A percentile compares a stretch with the other conserved stretches of the same genome.
Evolutionary conservation across 2,888 invertebrate genomes (phyloP).

Genomic region (Cordylochernes scorpioides): DNA sequence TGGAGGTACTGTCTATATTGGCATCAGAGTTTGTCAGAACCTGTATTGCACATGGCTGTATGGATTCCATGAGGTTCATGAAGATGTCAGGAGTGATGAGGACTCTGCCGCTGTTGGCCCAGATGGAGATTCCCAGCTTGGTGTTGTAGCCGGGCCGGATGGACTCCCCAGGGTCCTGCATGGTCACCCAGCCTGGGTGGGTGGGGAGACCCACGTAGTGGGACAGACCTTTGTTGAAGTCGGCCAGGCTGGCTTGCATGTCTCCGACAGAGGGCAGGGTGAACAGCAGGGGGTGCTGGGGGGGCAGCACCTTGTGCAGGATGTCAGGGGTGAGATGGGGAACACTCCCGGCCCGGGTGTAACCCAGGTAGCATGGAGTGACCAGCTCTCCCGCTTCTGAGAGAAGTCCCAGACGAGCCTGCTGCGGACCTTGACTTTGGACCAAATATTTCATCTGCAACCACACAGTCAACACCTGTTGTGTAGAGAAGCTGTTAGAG

Average conservation of each 20-base stretch:
- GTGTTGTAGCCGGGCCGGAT: constrained; percentile 44
- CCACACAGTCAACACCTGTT: too few species aligned
- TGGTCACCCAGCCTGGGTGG: constrained; percentile 29
- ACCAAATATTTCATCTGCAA: constrained; percentile 50
- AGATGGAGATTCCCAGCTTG: constrained; percentile 40
- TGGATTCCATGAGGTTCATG: constrained; percentile 45
- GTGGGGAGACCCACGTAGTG: constrained; percentile 37
- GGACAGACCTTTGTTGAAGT: constrained; percentile 35
- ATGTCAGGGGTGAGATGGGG: constrained; percentile 37
- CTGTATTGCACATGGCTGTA: constrained; percentile 53
- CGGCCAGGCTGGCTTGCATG: constrained; percentile 35
- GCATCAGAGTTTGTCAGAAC: constrained; percentile 51
- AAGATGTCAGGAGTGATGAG: constrained; percentile 36
- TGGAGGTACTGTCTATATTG: constrained; percentile 34
- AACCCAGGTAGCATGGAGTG: constrained; percentile 45
- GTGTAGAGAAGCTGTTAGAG: too few species aligned
- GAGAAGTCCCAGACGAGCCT: constrained; percentile 27
- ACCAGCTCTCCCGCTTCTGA: constrained; percentile 30
- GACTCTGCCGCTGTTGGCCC: constrained; percentile 47
- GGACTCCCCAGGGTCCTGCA: constrained; percentile 40
- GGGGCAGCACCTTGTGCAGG: constrained; percentile 18
- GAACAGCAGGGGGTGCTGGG: constrained; percentile 36
- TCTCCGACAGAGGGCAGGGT: constrained; percentile 40
- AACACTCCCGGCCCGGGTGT: constrained; percentile 56
- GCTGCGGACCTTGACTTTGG: constrained; percentile 18